Evolutionary conservation across 2,888 invertebrate species (phyloP), one percentile per base, ranked within the genome.

Genomic region (Autographa pulchrina): DNA sequence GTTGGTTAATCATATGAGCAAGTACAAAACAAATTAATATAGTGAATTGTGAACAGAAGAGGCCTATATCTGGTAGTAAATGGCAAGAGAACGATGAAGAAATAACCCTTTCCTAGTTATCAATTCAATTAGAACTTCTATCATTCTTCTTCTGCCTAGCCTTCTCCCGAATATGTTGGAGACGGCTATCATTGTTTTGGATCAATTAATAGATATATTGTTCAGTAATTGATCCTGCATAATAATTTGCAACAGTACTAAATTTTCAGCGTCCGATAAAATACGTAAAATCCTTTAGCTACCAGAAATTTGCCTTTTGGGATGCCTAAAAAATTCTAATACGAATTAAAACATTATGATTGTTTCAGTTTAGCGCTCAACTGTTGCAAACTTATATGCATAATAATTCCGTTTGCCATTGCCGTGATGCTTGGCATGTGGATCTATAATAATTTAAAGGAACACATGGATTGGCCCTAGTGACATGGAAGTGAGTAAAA

Each of bases 351-450:
- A 6, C 1, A 43, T 20, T 9, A 7, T 16, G 38, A 16, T 25
- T 59, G 6, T 73, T 76, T 59, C 65, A 78, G 75, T 38, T 0
- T 52, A 3, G 0, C 4, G 5, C 0, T 66, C 0, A 72, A 64
- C 48, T 0, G 2, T 32, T 3, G 18, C 20, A 75, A 75, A 62
- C 8, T 31, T 13, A 18, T 38, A 0, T 65, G 54, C 31, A 1
- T 76, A 18, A n/a, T 54, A 3, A 0, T 73, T 11, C 62, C 65
- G 0, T 0, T 73, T 25, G 31, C 41, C 16, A 0, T 62, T 16
- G 11, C 25, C 8, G 59, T 67, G 0, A 4, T 58, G 14, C 0
- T 77, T 4, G 56, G 64, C 18, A 0, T 76, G 32, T 56, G 0
- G 67, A 0, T 65, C 9, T 78, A 78, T 48, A 1, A 38, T n/a